Evolutionary conservation across 1,140 invertebrate species (phyloP).

Genomic region (Danaus plexippus): DNA sequence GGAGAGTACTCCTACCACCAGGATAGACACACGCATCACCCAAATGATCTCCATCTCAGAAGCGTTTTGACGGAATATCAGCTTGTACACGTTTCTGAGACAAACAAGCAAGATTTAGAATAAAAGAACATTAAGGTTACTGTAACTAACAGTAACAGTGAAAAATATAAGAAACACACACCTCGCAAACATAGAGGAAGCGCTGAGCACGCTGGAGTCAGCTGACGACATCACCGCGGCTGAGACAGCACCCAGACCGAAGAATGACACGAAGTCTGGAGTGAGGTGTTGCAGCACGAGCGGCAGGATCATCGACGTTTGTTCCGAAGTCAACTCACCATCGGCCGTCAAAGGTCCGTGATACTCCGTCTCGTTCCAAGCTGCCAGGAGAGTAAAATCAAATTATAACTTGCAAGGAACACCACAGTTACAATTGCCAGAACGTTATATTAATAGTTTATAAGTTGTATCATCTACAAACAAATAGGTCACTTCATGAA

Average conservation of each 20-base stretch:
- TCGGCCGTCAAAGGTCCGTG: constrained; percentile 76
- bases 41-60: constrained; percentile 98
- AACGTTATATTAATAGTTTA: too few species aligned
- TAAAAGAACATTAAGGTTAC: too few species aligned
- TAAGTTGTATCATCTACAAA: neutral
- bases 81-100: constrained; percentile 92
- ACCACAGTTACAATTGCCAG: too few species aligned
- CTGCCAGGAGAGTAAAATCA: constrained; percentile 64
- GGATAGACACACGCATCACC: constrained; percentile 95
- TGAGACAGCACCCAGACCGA: constrained; percentile 97
- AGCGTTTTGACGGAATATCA: constrained; percentile 94
- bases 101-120: too few species aligned
- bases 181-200: constrained; percentile 97
- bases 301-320: constrained; percentile 95
- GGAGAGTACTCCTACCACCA: constrained; percentile 92
- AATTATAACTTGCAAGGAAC: too few species aligned
- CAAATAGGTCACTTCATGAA: neutral
- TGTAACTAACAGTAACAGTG: neutral
- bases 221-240: constrained; percentile 99
- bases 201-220: constrained; percentile 96
- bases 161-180: constrained; percentile 18
- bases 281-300: constrained; percentile 97
- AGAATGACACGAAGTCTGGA: constrained; percentile 94
- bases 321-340: constrained; percentile 75
- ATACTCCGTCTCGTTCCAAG: constrained; percentile 94